Evolutionary conservation across 2,888 invertebrate species (phyloP), one percentile per base, ranked within the genome.

Genomic region (Tenodera sinensis): DNA sequence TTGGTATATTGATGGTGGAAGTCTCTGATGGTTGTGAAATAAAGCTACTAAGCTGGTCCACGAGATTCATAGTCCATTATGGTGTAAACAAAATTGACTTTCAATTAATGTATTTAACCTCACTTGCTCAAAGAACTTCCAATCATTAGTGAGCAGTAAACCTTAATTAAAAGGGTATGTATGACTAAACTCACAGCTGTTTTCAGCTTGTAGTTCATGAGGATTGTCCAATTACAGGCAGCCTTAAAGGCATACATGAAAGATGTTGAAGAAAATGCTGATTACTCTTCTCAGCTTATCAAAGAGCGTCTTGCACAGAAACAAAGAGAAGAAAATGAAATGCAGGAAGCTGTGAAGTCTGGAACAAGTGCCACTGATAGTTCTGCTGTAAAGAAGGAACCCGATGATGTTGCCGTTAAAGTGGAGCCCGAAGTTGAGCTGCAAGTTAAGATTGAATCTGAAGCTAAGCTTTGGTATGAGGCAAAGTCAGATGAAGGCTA

Each of bases 221-320:
- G 6, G 0, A 8, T 83, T 87, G 27, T 82, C 90, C 88, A 90
- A 89, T 92, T 92, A 90, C 91, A 95, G 92, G 98, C 97, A 27
- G 98, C 98, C 0, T 94, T 98, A 95, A 96, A 96, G 91, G 97
- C 98, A 0, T 98, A 98, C 92, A 94, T 97, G 90, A 97, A 96
- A 93, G 98, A 99, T 93, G 95, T 98, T 1, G 96, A 96, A 92
- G 95, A 94, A 90, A 95, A 96, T 94, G 95, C 95, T 89, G 96
- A 96, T 92, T 93, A 95, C 30, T 95, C 95, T 54, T 95, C 96
- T 87, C 94, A 95, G 92, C 95, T 95, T 91, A 91, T 93, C 89
- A 91, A 92, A 83, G 92, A 92, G 91, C 92, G 92, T 90, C 90
- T 91, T 84, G 89, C 27, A 34, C 34, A 88, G 84, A 88, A 83